Evolutionary conservation across 2,797 vertebrate species (phyloP), one percentile per base, ranked within the genome.

Genomic region (Cercopithecus hamlyni): DNA sequence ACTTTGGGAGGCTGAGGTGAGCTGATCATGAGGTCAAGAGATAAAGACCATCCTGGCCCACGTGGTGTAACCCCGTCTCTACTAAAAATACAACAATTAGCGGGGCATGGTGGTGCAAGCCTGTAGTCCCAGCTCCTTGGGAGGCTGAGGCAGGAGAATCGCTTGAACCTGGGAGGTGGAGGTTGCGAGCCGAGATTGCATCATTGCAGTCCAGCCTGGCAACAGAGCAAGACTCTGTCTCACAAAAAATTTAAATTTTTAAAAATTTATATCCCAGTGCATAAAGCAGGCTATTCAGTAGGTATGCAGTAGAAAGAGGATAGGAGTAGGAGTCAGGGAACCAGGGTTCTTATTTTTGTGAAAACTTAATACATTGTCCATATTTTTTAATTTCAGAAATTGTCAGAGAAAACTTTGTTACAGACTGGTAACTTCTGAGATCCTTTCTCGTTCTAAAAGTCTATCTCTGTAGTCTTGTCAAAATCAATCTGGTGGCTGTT

Each of bases 351-450:
- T 50, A 75, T 88, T 90, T 95, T 92, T 87, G 72, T 80, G 39
- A 81, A 75, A 94, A 95, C 4, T 80, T n/a, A 88, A 43, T 87
- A 52, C 36, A 77, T 82, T 90, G 30, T 70, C 19, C 20, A 41
- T 73, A 45, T 41, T 13, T 79, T 50, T 67, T 45, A 41, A 79
- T 82, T 88, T 96, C 26, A 57, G 27, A 11, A 41, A 6, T 80
- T 83, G 70, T 36, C 41, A 88, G 70, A 83, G 26, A 94, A 94
- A 88, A 81, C 41, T 93, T 95, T 72, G 20, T 57, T 36, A 72
- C 12, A 48, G 57, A 72, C 10, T 48, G 55, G 36, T 22, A 94
- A n/a, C 27, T 93, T 90, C 39, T 83, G 57, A 58, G 22, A 85
- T 41, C 12, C 7, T 64, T 94, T 85, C 22, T 95, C 10, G 8